Conservation (phyloP, 1,140 invertebrate genomes). For the Drosophila serrata region DNA sequence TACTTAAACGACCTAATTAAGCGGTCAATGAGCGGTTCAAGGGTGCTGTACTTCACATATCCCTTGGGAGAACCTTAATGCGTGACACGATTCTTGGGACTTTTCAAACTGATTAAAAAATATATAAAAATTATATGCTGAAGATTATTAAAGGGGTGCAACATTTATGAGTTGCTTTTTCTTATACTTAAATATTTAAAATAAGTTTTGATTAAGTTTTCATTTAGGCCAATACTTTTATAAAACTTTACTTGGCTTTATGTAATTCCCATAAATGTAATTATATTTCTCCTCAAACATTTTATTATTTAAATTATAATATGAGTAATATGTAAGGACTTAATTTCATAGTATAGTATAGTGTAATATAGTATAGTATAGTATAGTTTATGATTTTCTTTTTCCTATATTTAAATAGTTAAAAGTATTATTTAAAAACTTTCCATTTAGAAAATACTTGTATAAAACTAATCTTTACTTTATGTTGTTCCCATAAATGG, state of each 20-base stretch:
- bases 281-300: background rate
- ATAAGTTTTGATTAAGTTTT: background rate
- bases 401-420: too few relatives aligned
- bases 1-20: constrained; percentile 74
- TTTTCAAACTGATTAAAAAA: background rate
- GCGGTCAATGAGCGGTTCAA: constrained; percentile 71
- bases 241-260: background rate
- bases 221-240: background rate
- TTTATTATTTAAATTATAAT: too few relatives aligned
- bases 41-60: constrained; percentile 49
- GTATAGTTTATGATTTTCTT: too few relatives aligned
- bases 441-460: too few relatives aligned
- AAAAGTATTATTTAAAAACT: too few relatives aligned
- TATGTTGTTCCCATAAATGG: too few relatives aligned
- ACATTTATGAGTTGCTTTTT: background rate
- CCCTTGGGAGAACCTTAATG: constrained; percentile 26
- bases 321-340: background rate
- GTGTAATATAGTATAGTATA: too few relatives aligned
- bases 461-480: too few relatives aligned
- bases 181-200: background rate
- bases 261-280: background rate
- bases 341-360: too few relatives aligned
- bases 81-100: background rate
- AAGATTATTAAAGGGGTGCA: background rate
- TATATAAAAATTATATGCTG: background rate